Evolutionary conservation across 1,140 invertebrate genomes (phyloP).

Genomic region (Drosophila navojoa): DNA sequence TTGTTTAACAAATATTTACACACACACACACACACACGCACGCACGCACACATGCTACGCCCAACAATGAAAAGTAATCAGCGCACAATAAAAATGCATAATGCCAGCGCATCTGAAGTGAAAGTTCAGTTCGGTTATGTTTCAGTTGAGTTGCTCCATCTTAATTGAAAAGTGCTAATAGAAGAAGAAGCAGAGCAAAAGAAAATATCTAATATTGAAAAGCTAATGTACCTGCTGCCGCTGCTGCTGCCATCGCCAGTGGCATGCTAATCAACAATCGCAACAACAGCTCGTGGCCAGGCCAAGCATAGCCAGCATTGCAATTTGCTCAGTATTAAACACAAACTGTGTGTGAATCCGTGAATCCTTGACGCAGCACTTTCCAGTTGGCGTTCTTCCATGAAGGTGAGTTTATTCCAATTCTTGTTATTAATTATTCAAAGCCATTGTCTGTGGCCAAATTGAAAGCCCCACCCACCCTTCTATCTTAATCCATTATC

Average conservation of each 20-base stretch:
- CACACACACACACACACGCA: constrained; percentile 1
- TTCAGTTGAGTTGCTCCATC: constrained; percentile 15
- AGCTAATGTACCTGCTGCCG: constrained; percentile 36
- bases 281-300: constrained; percentile 46
- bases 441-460: no score
- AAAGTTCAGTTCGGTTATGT: constrained; percentile 30
- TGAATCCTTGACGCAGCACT: constrained; percentile 62
- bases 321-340: constrained; percentile 32
- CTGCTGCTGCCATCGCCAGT: constrained; percentile 6
- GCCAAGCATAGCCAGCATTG: constrained; percentile 24
- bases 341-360: constrained; percentile 15
- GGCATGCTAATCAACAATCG: constrained; percentile 43
- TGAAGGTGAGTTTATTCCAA: constrained; percentile 65
- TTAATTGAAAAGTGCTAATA: constrained; percentile 55
- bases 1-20: constrained; percentile 32
- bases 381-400: constrained; percentile 66
- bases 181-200: no score
- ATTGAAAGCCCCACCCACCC: no score
- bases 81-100: constrained; percentile 38
- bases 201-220: constrained; percentile 6
- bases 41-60: neutral
- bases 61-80: constrained; percentile 66
- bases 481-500: no score
- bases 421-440: neutral
- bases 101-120: constrained; percentile 46